Percentiles rank a stretch among this genome's conserved stretches.
Conservation (phyloP, 2,888 invertebrate genomes). For the Punctoribates punctum region DNA sequence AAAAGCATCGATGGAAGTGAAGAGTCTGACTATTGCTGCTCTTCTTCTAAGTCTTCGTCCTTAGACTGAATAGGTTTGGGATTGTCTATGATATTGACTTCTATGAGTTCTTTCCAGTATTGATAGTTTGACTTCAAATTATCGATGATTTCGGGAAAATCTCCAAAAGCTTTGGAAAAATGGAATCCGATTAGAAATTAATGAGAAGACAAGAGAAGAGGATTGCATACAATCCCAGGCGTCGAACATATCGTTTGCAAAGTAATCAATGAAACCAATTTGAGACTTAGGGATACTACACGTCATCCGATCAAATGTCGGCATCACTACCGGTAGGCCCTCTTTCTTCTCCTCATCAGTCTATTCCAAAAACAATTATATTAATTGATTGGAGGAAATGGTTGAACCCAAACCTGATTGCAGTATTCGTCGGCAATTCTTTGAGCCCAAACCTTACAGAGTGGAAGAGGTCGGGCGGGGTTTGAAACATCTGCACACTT, state of each 20-base stretch:
- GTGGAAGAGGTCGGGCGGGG: constrained; percentile 77
- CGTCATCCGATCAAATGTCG: constrained; percentile 88
- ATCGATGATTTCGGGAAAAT: constrained; percentile 82
- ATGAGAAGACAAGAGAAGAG: background rate
- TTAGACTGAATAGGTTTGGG: constrained; percentile 24
- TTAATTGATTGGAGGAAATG: background rate
- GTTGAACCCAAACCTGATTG: constrained; percentile 62
- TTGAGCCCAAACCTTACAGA: constrained; percentile 81
- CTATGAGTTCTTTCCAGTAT: constrained; percentile 71
- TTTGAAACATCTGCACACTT: constrained; percentile 98
- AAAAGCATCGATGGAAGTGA: background rate
- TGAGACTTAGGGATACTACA: constrained; percentile 97
- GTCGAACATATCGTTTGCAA: constrained; percentile 96
- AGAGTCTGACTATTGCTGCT: background rate
- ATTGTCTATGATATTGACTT: constrained; percentile 27
- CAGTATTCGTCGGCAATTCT: constrained; percentile 97
- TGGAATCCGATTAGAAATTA: constrained; percentile 37
- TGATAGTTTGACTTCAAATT: constrained; percentile 80
- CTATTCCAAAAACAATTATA: constrained; percentile 55
- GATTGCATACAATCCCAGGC: constrained; percentile 75
- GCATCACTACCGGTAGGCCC: constrained; percentile 93
- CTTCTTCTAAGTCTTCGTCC: background rate
- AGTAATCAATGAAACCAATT: constrained; percentile 95
- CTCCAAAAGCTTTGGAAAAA: constrained; percentile 71
- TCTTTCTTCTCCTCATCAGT: constrained; percentile 91